A percentile compares a stretch with the other conserved stretches of the same genome.
Evolutionary conservation across 2,113 vertebrate species (phyloP).

Genomic region (Archilochus colubris): DNA sequence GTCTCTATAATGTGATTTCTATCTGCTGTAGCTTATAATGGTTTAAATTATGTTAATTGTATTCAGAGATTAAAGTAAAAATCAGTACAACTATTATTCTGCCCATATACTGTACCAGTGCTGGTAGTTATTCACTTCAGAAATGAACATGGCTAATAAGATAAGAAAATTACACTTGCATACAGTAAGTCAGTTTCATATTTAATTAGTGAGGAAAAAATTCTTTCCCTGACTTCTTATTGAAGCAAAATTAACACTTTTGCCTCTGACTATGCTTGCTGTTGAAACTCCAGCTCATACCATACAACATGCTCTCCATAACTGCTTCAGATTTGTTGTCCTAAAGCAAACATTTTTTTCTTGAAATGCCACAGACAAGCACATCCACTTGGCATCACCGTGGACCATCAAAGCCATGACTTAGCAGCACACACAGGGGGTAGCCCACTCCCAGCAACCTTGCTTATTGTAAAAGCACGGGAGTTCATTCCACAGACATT

Average conservation of each 20-base stretch:
- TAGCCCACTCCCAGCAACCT: neutral
- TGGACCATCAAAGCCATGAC: neutral
- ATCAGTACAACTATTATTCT: conserved; percentile 75
- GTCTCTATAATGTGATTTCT: conserved; percentile 77
- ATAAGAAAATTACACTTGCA: conserved; percentile 77
- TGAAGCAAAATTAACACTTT: conserved; percentile 57
- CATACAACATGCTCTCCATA: neutral
- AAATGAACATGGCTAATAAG: conserved; percentile 77
- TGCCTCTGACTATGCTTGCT: neutral
- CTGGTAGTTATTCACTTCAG: conserved; percentile 75
- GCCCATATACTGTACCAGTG: conserved; percentile 59
- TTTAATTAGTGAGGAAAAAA: conserved; percentile 64
- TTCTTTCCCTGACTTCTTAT: conserved; percentile 54
- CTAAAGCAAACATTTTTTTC: neutral
- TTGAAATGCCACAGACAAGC: neutral
- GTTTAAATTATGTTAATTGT: conserved; percentile 80
- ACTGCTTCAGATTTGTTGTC: neutral
- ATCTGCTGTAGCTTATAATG: conserved; percentile 76
- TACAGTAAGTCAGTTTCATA: conserved; percentile 66
- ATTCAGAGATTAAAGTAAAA: conserved; percentile 78
- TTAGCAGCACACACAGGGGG: neutral
- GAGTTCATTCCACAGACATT: neutral
- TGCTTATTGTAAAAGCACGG: neutral
- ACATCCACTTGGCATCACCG: rapidly evolving
- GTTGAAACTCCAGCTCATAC: neutral